phyloP scores from a whole-genome alignment of 2,888 invertebrate genomes.

The Dexiosoma caninum region DNA sequence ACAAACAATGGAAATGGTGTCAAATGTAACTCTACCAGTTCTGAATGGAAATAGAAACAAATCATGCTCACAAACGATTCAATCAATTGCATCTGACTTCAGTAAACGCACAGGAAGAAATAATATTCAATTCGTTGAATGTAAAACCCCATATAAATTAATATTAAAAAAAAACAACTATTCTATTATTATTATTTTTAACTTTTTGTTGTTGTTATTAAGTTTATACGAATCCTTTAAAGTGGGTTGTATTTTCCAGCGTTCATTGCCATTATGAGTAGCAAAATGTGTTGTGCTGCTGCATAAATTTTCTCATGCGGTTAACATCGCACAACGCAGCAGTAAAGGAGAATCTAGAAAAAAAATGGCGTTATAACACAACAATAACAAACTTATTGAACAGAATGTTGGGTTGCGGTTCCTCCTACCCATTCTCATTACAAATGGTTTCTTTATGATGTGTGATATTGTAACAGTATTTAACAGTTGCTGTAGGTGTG shows the following conservation, averaged over 20 bases:
- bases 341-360: slow-evolving; percentile 1
- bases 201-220: slow-evolving; percentile 10
- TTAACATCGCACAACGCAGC: slow-evolving; percentile 17
- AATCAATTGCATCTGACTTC: background rate
- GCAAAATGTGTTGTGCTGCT: slow-evolving; percentile 58
- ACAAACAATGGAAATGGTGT: no score
- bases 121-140: background rate
- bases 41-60: background rate
- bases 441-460: slow-evolving; percentile 38
- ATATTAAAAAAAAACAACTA: background rate
- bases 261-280: slow-evolving; percentile 64
- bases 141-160: slow-evolving; percentile 21
- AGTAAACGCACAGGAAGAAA: background rate
- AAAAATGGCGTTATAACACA: background rate
- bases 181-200: background rate
- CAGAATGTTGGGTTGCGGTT: background rate
- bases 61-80: background rate
- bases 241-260: slow-evolving; percentile 61
- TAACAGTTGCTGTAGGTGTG: background rate
- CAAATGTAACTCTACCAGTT: no score
- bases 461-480: slow-evolving; percentile 1
- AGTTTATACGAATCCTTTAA: slow-evolving; percentile 35
- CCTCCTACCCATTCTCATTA: no score
- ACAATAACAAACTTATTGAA: slow-evolving; percentile 8
- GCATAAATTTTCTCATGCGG: slow-evolving; percentile 62